These are phyloP conservation scores for Eulimnadia texana DNA, from an alignment of 1,140 invertebrate species.

Conservation along the genomic window DNA sequence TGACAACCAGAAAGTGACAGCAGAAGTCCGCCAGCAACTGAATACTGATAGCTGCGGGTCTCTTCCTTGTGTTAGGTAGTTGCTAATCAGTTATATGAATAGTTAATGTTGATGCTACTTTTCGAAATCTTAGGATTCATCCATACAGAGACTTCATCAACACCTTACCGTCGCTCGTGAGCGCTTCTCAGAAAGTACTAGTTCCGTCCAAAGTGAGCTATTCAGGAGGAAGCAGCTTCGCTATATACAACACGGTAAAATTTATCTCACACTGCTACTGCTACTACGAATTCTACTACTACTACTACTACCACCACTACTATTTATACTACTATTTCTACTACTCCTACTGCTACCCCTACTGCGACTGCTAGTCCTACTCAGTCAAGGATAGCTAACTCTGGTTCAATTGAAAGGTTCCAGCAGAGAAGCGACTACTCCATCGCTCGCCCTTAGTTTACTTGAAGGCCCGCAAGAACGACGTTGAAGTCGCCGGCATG, in stretches of 20 bases:
- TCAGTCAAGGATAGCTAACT: too few relatives aligned
- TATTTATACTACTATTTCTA: too few relatives aligned
- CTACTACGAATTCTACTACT: too few relatives aligned
- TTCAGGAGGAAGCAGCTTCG: conserved; percentile 55
- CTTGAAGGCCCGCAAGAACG: conserved; percentile 43
- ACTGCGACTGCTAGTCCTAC: too few relatives aligned
- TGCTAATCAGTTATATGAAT: too few relatives aligned
- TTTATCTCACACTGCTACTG: neutral
- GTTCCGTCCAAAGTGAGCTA: conserved; percentile 54
- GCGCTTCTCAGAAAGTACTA: conserved; percentile 48
- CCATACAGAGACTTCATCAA: neutral
- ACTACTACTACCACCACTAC: too few relatives aligned
- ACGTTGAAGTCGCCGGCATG: conserved; percentile 74
- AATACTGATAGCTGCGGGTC: neutral
- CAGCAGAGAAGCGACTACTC: conserved; percentile 16
- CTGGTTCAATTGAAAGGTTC: conserved; percentile 19
- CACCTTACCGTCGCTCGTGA: conserved; percentile 41
- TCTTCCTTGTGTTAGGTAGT: neutral
- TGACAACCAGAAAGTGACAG: neutral
- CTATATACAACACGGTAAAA: conserved; percentile 47
- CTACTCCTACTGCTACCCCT: too few relatives aligned
- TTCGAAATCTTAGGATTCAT: neutral
- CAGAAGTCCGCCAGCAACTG: neutral
- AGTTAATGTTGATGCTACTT: too few relatives aligned
- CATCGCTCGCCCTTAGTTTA: conserved; percentile 29